Evolutionary conservation across 2,797 vertebrate species (phyloP).

Genomic region (Sarcophilus harrisii): DNA sequence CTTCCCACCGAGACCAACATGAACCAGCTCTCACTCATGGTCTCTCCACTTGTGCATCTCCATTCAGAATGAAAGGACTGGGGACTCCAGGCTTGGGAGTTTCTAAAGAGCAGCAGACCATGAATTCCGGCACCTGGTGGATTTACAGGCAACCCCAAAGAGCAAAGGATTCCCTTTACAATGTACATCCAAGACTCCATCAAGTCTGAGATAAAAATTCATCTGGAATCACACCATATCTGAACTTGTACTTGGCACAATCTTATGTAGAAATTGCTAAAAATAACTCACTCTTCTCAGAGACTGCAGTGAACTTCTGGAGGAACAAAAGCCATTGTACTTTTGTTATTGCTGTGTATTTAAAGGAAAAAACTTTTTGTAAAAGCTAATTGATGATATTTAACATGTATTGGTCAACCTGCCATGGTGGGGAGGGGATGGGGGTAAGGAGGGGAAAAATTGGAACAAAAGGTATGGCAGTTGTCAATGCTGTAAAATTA

Average conservation of each 20-base stretch:
- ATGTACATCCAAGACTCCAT: background rate
- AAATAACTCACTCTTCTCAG: background rate
- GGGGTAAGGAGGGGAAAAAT: too few relatives aligned
- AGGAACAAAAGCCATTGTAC: background rate
- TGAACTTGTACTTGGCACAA: background rate
- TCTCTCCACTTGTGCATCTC: background rate
- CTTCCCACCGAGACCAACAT: background rate
- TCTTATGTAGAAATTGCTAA: background rate
- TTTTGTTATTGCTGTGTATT: background rate
- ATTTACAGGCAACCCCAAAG: background rate
- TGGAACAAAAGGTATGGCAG: too few relatives aligned
- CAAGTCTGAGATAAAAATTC: background rate
- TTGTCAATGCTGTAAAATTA: too few relatives aligned
- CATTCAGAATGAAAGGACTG: background rate
- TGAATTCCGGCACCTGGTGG: too few relatives aligned
- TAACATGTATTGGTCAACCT: too few relatives aligned
- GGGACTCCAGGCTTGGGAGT: background rate
- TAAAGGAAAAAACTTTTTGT: background rate
- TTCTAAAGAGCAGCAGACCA: background rate
- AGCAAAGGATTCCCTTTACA: background rate
- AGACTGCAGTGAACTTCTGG: background rate
- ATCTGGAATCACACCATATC: background rate
- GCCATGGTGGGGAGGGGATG: too few relatives aligned
- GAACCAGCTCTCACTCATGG: background rate
- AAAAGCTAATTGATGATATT: background rate